These are phyloP conservation scores for Tryphoninae sp. DNA, from an alignment of 2,888 invertebrate species.

Conservation along the genomic window DNA sequence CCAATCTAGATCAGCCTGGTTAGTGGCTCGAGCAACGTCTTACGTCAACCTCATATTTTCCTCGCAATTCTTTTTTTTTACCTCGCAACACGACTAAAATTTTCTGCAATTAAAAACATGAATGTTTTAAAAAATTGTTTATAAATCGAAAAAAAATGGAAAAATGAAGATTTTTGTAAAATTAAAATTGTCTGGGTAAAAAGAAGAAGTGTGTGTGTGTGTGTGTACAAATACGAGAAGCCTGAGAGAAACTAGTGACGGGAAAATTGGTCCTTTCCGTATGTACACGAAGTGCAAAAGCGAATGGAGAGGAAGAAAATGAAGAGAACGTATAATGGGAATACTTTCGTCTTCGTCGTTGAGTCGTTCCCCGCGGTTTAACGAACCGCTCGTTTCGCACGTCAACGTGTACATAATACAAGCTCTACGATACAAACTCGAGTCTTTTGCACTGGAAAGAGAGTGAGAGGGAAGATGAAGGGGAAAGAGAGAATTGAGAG, in stretches of 20 bases:
- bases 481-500: conserved; percentile 2
- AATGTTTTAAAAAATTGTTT: no score
- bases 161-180: not conserved
- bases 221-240: conserved; percentile 35
- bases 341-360: conserved; percentile 40
- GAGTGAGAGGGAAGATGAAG: not conserved
- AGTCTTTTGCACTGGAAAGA: conserved; percentile 17
- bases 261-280: conserved; percentile 57
- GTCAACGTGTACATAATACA: conserved; percentile 41
- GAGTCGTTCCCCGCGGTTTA: conserved; percentile 42
- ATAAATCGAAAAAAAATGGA: not conserved
- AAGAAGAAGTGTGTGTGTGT: not conserved
- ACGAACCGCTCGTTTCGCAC: conserved; percentile 59
- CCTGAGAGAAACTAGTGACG: conserved; percentile 50
- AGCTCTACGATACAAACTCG: conserved; percentile 15
- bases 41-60: not conserved
- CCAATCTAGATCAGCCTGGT: conserved; percentile 52
- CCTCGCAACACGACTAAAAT: no score
- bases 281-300: not conserved
- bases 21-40: conserved; percentile 19
- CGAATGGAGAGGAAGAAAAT: conserved; percentile 9
- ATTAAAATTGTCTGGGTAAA: not conserved
- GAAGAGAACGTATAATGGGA: conserved; percentile 9
- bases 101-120: no score
- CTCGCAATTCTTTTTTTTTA: not conserved